These are phyloP conservation scores for Crypturellus undulatus DNA, from an alignment of 2,113 vertebrate genomes.

Conservation along the genomic window DNA sequence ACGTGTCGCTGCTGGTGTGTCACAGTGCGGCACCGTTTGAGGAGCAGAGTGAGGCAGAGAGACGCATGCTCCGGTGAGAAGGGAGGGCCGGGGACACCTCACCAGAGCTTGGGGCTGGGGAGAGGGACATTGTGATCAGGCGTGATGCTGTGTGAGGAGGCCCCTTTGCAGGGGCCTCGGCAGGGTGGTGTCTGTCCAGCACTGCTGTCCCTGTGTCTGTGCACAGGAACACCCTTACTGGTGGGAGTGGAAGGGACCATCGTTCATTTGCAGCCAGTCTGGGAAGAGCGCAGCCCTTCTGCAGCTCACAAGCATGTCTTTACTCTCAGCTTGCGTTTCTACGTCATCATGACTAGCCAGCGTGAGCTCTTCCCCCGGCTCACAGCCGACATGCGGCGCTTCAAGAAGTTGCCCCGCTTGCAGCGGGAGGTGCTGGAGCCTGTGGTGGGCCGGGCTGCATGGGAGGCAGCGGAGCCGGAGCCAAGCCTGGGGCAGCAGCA, in stretches of 20 bases:
- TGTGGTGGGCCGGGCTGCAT: conserved; percentile 44
- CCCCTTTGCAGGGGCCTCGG: background rate
- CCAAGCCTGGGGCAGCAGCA: background rate
- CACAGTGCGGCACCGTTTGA: conserved; percentile 94
- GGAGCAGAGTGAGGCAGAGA: conserved; percentile 94
- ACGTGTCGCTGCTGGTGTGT: conserved; percentile 95
- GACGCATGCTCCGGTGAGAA: conserved; percentile 89
- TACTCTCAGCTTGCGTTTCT: conserved; percentile 87
- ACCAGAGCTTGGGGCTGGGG: background rate
- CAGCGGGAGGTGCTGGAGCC: conserved; percentile 85
- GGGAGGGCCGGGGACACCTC: background rate
- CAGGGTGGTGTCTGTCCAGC: background rate
- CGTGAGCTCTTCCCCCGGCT: conserved; percentile 95
- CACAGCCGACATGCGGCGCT: conserved; percentile 92
- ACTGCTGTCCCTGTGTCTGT: background rate
- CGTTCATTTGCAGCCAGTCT: background rate
- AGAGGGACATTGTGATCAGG: background rate
- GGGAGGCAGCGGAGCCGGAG: conserved; percentile 64
- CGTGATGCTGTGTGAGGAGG: background rate
- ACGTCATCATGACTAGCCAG: conserved; percentile 97
- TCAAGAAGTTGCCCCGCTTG: conserved; percentile 91
- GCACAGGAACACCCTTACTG: background rate
- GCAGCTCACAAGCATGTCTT: background rate
- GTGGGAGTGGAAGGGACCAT: background rate
- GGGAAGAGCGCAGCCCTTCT: background rate